Conservation (phyloP, 2,888 invertebrate species). For the Neuroscelio doddi region DNA sequence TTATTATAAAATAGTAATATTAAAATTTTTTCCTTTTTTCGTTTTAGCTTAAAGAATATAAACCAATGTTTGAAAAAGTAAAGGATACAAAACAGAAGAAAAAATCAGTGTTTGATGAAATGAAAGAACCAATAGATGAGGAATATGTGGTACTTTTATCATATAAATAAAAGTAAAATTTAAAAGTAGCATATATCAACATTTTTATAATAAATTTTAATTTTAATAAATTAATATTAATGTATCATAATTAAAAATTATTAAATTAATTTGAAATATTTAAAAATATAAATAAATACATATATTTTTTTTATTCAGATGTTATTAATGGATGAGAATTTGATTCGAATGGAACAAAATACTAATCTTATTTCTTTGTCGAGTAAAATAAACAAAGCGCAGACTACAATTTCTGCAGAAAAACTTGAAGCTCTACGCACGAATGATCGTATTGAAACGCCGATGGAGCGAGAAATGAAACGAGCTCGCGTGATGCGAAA, state of each 20-base stretch:
- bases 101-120: constrained; percentile 15
- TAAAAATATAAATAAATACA: too few species aligned
- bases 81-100: constrained; percentile 50
- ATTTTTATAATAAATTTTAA: too few species aligned
- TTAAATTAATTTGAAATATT: not conserved
- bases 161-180: not conserved
- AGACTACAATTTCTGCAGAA: constrained; percentile 45
- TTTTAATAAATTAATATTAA: too few species aligned
- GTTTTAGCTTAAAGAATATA: constrained; percentile 57
- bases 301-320: constrained; percentile 8
- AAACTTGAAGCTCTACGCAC: constrained; percentile 57
- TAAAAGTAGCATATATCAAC: too few species aligned
- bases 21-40: constrained; percentile 6
- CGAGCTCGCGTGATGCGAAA: constrained; percentile 74
- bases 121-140: constrained; percentile 46
- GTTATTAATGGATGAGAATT: constrained; percentile 8
- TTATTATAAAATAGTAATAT: not conserved
- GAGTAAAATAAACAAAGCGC: constrained; percentile 30
- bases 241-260: too few species aligned
- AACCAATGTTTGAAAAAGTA: constrained; percentile 54
- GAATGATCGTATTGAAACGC: constrained; percentile 71
- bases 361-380: not conserved
- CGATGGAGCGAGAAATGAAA: constrained; percentile 76
- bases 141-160: constrained; percentile 52
- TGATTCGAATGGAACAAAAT: not conserved